Percentiles rank a stretch among this genome's conserved stretches.
Conservation (phyloP, 1,140 invertebrate species). For the Phthorimaea operculella region DNA sequence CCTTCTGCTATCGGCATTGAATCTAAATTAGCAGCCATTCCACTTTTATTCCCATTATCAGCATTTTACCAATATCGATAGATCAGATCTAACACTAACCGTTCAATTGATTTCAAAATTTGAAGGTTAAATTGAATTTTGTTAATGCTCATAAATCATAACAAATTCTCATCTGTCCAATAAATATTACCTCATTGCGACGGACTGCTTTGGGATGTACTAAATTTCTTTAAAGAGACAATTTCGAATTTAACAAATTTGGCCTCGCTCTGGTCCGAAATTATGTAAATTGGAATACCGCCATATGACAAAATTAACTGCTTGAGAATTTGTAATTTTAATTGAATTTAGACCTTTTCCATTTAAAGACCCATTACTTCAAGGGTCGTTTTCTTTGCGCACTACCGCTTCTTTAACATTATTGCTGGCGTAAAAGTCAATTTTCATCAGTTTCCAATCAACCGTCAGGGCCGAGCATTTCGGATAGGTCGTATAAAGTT, state of each 20-base stretch:
- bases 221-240: neutral
- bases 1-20: conserved; percentile 11
- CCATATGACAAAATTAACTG: neutral
- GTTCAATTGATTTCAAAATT: neutral
- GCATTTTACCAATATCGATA: conserved; percentile 4
- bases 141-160: neutral
- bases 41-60: conserved; percentile 8
- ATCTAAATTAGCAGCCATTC: conserved; percentile 14
- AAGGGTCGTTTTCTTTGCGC: neutral
- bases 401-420: neutral
- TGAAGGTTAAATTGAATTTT: neutral
- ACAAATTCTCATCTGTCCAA: neutral
- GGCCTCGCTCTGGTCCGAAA: neutral
- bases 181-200: neutral
- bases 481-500: neutral
- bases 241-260: neutral
- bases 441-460: too few relatives aligned
- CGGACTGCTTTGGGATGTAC: neutral
- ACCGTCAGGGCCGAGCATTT: too few relatives aligned
- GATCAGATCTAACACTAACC: neutral
- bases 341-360: neutral
- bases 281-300: conserved; percentile 5
- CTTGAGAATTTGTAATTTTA: neutral
- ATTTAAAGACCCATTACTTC: neutral
- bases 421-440: too few relatives aligned